phyloP scores from a whole-genome alignment of 1,140 invertebrate species.

The Psix sp. region DNA sequence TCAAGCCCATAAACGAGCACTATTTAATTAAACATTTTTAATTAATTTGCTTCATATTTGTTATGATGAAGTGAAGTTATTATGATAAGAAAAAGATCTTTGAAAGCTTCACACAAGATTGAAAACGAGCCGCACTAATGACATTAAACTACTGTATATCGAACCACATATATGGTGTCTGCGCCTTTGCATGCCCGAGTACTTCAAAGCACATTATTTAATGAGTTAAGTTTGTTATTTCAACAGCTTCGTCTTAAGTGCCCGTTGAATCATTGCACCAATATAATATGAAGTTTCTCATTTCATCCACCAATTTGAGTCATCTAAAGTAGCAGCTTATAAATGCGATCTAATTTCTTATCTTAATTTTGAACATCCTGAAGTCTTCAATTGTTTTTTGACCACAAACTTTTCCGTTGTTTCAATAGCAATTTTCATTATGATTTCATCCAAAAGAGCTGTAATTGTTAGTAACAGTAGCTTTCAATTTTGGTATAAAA shows the following conservation, averaged over 20 bases:
- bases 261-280: conserved; percentile 12
- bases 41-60: neutral
- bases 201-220: conserved; percentile 36
- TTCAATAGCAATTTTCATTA: no score
- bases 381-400: no score
- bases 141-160: conserved; percentile 34
- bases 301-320: conserved; percentile 2
- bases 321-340: neutral
- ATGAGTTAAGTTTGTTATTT: conserved; percentile 49
- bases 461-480: no score
- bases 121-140: conserved; percentile 45
- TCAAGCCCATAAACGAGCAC: no score
- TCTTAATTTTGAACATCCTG: no score
- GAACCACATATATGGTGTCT: conserved; percentile 18
- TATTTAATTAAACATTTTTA: no score
- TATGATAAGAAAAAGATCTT: no score
- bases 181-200: conserved; percentile 38
- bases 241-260: conserved; percentile 19
- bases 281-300: conserved; percentile 1
- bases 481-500: no score
- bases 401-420: no score
- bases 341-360: no score
- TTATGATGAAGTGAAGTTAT: conserved; percentile 4
- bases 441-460: no score
- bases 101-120: no score